Conservation (phyloP, 2,797 vertebrate species). For the Chelon auratus region DNA sequence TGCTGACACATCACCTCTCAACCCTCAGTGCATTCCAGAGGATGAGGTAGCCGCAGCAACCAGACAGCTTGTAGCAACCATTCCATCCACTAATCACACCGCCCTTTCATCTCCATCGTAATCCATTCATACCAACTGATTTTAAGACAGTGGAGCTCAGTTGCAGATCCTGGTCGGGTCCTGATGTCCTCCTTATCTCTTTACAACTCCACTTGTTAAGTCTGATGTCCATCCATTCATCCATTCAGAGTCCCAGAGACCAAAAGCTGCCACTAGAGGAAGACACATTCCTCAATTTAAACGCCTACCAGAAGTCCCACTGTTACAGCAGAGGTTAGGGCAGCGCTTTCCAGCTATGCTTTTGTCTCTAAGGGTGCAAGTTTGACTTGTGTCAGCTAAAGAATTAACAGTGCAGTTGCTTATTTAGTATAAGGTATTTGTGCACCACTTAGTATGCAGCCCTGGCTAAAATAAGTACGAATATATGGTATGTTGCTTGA, state of each 20-base stretch:
- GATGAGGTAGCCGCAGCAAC: conserved; percentile 82
- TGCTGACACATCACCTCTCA: conserved; percentile 54
- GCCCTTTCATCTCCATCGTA: conserved; percentile 14
- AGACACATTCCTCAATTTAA: conserved; percentile 31
- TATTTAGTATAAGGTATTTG: neutral
- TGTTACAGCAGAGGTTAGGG: neutral
- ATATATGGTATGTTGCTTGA: neutral
- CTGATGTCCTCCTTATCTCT: neutral
- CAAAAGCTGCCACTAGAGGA: conserved; percentile 42
- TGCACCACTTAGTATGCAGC: neutral
- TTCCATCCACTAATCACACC: conserved; percentile 23
- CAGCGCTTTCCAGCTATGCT: too few relatives aligned
- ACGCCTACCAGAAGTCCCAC: neutral
- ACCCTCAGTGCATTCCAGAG: conserved; percentile 68
- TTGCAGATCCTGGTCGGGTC: neutral
- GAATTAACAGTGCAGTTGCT: too few relatives aligned
- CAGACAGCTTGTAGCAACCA: neutral
- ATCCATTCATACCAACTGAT: conserved; percentile 21
- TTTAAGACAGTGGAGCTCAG: neutral
- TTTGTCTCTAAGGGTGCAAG: too few relatives aligned
- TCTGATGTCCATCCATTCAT: neutral
- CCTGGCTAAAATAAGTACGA: too few relatives aligned
- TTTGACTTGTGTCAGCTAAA: too few relatives aligned
- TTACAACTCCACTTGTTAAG: neutral
- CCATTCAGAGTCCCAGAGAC: neutral